These are phyloP conservation scores for Ypsolopha sequella DNA, from an alignment of 2,888 invertebrate species.

Conservation along the genomic window DNA sequence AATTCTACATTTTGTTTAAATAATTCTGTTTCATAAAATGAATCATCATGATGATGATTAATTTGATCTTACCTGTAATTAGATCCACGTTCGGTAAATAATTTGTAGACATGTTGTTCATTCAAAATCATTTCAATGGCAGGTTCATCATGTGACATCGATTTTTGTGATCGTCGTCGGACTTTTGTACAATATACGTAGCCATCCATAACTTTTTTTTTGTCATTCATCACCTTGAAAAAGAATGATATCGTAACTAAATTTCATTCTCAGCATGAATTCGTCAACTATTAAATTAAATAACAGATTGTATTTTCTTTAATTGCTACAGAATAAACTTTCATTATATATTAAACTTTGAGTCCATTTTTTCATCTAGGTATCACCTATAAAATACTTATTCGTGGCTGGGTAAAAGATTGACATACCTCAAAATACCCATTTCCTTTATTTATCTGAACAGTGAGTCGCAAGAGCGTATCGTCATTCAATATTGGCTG, in stretches of 20 bases:
- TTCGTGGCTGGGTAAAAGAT: too few species aligned
- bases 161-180: background rate
- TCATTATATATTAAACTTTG: too few species aligned
- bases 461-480: background rate
- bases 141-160: background rate
- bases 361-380: too few species aligned
- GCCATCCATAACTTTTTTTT: background rate
- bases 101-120: conserved; percentile 3
- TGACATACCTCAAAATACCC: conserved; percentile 1
- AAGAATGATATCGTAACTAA: too few species aligned
- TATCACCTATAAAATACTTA: too few species aligned
- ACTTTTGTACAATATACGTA: background rate
- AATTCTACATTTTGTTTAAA: too few species aligned
- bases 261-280: too few species aligned
- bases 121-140: background rate
- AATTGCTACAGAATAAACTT: too few species aligned
- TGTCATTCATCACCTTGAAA: conserved; percentile 9
- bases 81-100: conserved; percentile 1
- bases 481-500: background rate
- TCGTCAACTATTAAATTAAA: too few species aligned
- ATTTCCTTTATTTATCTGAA: background rate
- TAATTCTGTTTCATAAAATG: too few species aligned
- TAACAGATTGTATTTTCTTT: too few species aligned
- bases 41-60: background rate
- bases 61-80: background rate